Evolutionary conservation across 1,140 invertebrate species (phyloP).

Genomic region (Zaprionus taronus): DNA sequence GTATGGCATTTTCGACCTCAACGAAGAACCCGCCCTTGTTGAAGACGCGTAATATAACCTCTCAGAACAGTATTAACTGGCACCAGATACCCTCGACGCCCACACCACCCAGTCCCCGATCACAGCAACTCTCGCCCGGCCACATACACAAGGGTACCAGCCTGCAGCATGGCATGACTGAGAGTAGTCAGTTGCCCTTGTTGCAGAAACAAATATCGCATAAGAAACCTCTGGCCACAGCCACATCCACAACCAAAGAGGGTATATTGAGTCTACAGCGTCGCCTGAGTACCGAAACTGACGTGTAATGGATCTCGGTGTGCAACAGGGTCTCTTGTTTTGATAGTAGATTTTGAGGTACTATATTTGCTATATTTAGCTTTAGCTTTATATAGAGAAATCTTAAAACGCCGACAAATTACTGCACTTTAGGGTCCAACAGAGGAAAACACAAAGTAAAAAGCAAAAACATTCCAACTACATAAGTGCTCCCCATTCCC

Average conservation of each 20-base stretch:
- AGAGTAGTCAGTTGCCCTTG: slow-evolving; percentile 19
- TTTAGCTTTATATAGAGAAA: neutral
- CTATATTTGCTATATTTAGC: slow-evolving; percentile 12
- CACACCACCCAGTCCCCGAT: slow-evolving; percentile 72
- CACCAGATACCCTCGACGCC: slow-evolving; percentile 78
- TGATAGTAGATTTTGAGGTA: slow-evolving; percentile 5
- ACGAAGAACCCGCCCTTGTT: slow-evolving; percentile 90
- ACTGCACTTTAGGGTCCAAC: slow-evolving; percentile 52
- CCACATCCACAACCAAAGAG: slow-evolving; percentile 33
- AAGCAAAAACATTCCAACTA: slow-evolving; percentile 28
- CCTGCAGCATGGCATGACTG: slow-evolving; percentile 47
- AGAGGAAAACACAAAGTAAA: slow-evolving; percentile 25
- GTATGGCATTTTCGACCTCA: slow-evolving; percentile 87
- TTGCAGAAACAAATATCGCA: slow-evolving; percentile 69
- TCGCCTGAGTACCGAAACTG: slow-evolving; percentile 67
- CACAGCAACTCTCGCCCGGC: slow-evolving; percentile 62
- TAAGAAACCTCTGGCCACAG: slow-evolving; percentile 55
- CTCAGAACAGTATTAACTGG: slow-evolving; percentile 85
- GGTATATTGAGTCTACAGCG: slow-evolving; percentile 30
- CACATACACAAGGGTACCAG: slow-evolving; percentile 4
- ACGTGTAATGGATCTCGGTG: slow-evolving; percentile 55
- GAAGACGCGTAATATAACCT: slow-evolving; percentile 87
- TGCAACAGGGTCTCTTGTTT: neutral
- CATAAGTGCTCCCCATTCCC: slow-evolving; percentile 52
- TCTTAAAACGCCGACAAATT: slow-evolving; percentile 16